Base-by-base conservation (phyloP, 2,797 vertebrate species). In the Falco concolor region DNA sequence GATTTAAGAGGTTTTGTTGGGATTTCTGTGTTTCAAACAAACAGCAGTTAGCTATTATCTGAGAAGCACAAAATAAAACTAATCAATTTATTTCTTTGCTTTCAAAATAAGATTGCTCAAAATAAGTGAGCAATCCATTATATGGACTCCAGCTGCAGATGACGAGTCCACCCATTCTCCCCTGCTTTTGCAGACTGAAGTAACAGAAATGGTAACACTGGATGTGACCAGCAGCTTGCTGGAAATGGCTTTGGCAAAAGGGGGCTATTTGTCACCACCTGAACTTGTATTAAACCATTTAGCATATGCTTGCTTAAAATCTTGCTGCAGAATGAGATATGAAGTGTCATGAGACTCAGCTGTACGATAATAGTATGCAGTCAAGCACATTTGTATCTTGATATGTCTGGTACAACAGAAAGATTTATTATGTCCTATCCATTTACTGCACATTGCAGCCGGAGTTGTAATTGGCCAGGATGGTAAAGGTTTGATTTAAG, bases 401-500 rank as follows among this genome's bases (percentile, higher is more conserved):
- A 32, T 67, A 40, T 24, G 44, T 69, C 67, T 79, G n/a, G 49
- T 68, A 68, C 28, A 70, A 74, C 9, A 64, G 42, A 79, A 90
- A 95, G 90, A 96, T 94, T 91, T 78, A 92, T 92, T 74, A 52
- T 67, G 24, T 75, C 61, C 28, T 63, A 78, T 64, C 61, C 68
- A 78, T 95, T 91, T 91, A 61, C 77, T 78, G 57, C 72, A 89
- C 40, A 49, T 78, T 5, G 1, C 22, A 89, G 77, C 6, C 45
- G 2, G 69, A 75, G 34, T 13, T 60, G 40, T 81, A 96, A 89
- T 63, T 95, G 87, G 50, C 49, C 44, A 57, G 60, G 63, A 70
- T 64, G 40, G 70, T 69, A 92, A 73, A 73, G 63, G 63, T 85
- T 82, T 95, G 73, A 95, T 96, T 95, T 86, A 92, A 95, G 74